phyloP scores from a whole-genome alignment of 1,140 invertebrate genomes.

The Probaryconus sp. region DNA sequence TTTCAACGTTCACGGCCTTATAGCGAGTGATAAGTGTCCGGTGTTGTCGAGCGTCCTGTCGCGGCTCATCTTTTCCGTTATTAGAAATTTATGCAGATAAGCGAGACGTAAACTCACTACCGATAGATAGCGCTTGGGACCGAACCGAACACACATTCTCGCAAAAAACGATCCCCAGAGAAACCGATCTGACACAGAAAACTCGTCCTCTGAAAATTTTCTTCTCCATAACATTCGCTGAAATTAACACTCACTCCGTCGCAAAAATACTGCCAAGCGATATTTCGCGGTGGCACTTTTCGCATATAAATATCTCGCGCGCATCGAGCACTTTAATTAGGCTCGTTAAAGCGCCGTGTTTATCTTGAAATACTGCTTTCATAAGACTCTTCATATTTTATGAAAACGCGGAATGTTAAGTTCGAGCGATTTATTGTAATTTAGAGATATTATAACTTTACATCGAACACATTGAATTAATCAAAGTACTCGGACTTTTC shows the following conservation, averaged over 20 bases:
- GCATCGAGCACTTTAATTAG: constrained; percentile 56
- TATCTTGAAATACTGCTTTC: constrained; percentile 58
- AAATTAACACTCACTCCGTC: constrained; percentile 32
- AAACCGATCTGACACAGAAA: constrained; percentile 22
- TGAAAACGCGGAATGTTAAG: constrained; percentile 34
- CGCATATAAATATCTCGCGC: constrained; percentile 47
- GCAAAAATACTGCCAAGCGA: constrained; percentile 35
- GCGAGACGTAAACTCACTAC: constrained; percentile 43
- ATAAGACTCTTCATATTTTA: constrained; percentile 47
- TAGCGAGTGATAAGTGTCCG: constrained; percentile 63
- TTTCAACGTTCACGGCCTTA: constrained; percentile 60
- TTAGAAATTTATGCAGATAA: constrained; percentile 64
- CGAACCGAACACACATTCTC: background rate
- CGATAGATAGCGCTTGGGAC: constrained; percentile 52
- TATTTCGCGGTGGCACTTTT: constrained; percentile 38
- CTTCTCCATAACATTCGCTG: background rate
- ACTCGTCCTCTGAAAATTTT: constrained; percentile 6
- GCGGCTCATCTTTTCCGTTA: constrained; percentile 51
- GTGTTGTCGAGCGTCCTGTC: constrained; percentile 25
- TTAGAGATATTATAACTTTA: constrained; percentile 51
- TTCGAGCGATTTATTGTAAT: constrained; percentile 53
- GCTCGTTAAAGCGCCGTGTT: constrained; percentile 50
- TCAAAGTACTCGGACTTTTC: constrained; percentile 37
- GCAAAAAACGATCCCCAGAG: background rate
- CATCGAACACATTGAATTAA: constrained; percentile 53